Evolutionary conservation across 1,140 invertebrate species (phyloP).

Genomic region (Orussus abietinus): DNA sequence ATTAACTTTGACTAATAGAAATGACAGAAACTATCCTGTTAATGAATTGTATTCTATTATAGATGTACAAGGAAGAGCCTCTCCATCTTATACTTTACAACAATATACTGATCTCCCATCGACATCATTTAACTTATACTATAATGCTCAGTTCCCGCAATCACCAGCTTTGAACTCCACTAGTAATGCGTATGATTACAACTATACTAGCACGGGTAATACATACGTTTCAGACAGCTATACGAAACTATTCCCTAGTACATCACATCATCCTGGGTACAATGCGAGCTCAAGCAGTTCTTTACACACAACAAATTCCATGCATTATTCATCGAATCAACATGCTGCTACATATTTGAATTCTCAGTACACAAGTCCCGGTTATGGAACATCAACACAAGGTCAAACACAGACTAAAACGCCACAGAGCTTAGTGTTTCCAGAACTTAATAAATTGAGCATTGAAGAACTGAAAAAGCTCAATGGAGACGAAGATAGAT

Average conservation of each 20-base stretch:
- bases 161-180: slow-evolving; percentile 42
- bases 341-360: slow-evolving; percentile 35
- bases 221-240: slow-evolving; percentile 28
- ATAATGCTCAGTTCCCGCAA: slow-evolving; percentile 41
- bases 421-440: slow-evolving; percentile 47
- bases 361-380: slow-evolving; percentile 37
- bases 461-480: slow-evolving; percentile 68
- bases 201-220: slow-evolving; percentile 39
- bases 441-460: slow-evolving; percentile 63
- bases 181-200: slow-evolving; percentile 41
- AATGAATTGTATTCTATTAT: slow-evolving; percentile 18
- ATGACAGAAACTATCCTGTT: not conserved
- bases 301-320: slow-evolving; percentile 28
- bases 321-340: slow-evolving; percentile 37
- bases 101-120: slow-evolving; percentile 39
- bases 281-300: slow-evolving; percentile 24
- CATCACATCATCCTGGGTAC: slow-evolving; percentile 33
- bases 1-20: not conserved
- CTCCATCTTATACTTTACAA: slow-evolving; percentile 43
- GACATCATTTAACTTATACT: slow-evolving; percentile 43
- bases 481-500: slow-evolving; percentile 61
- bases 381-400: slow-evolving; percentile 26
- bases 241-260: slow-evolving; percentile 22
- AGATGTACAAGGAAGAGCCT: slow-evolving; percentile 44
- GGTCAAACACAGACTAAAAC: slow-evolving; percentile 22